Evolutionary conservation across 2,113 vertebrate genomes (phyloP).

Genomic region (Amphiprion percula): DNA sequence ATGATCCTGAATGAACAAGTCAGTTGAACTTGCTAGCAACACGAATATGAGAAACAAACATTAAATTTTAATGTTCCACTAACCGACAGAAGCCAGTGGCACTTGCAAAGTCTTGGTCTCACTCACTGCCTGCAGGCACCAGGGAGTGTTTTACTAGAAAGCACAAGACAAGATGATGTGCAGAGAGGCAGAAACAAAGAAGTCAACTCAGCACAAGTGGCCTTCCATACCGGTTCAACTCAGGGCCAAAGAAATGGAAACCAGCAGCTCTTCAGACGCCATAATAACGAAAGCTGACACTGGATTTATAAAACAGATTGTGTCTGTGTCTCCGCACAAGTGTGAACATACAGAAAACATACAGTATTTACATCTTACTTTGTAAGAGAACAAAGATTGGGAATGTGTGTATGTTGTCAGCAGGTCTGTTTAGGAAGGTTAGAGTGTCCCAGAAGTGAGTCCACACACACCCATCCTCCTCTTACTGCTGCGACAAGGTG

Average conservation of each 20-base stretch:
- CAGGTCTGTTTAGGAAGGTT: constrained; percentile 39
- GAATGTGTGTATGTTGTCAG: constrained; percentile 9
- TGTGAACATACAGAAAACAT: not conserved
- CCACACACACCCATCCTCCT: not conserved
- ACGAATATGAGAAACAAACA: constrained; percentile 27
- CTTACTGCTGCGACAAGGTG: constrained; percentile 35
- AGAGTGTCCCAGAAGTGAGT: constrained; percentile 19
- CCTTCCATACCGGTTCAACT: constrained; percentile 39
- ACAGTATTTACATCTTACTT: not conserved
- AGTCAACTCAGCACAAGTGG: constrained; percentile 42
- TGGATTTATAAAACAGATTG: constrained; percentile 3
- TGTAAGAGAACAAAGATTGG: not conserved
- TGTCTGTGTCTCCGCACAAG: not conserved
- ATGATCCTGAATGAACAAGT: constrained; percentile 12
- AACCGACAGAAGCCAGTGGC: not conserved
- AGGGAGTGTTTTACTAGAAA: constrained; percentile 61
- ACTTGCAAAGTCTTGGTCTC: constrained; percentile 30
- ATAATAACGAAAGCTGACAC: constrained; percentile 15
- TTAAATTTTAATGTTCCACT: constrained; percentile 36
- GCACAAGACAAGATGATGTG: constrained; percentile 53
- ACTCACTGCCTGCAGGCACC: constrained; percentile 26
- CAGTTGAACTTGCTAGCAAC: not conserved
- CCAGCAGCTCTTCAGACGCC: constrained; percentile 25
- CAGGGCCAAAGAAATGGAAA: constrained; percentile 32
- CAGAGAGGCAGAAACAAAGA: constrained; percentile 50